phyloP scores from a whole-genome alignment of 2,113 vertebrate species.

The Myotis yumanensis region DNA sequence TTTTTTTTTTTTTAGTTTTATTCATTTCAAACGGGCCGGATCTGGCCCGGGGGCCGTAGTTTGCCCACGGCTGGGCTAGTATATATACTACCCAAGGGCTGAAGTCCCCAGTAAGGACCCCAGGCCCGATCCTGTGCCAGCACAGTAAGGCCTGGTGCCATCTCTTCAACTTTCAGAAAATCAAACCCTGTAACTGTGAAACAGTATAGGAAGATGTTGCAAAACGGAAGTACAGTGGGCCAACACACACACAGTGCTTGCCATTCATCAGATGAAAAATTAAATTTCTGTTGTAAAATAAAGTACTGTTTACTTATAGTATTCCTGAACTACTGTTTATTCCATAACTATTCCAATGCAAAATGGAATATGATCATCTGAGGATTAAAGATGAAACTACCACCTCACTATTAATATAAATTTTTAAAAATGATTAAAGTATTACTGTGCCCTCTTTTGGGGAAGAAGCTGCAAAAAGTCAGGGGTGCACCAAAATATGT shows the following conservation, averaged over 20 bases:
- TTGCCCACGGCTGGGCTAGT: too few relatives aligned
- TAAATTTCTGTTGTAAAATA: constrained; percentile 61
- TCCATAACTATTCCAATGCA: constrained; percentile 36
- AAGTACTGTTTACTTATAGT: constrained; percentile 55
- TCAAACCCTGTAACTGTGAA: constrained; percentile 14
- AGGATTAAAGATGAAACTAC: constrained; percentile 50
- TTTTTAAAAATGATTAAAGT: background rate
- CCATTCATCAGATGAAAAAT: constrained; percentile 58
- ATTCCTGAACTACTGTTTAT: constrained; percentile 33
- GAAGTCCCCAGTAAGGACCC: background rate
- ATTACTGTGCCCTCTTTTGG: constrained; percentile 3
- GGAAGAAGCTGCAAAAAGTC: background rate
- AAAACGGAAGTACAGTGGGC: background rate
- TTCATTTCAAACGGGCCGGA: too few relatives aligned
- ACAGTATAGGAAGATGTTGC: constrained; percentile 25
- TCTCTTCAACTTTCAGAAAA: constrained; percentile 36
- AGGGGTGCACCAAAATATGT: background rate
- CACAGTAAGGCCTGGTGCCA: background rate
- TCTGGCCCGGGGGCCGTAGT: too few relatives aligned
- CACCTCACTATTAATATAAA: constrained; percentile 7
- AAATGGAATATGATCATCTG: constrained; percentile 39
- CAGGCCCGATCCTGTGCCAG: background rate
- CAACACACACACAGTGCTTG: constrained; percentile 28
- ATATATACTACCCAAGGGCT: background rate
- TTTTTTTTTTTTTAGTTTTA: too few relatives aligned